Conservation (phyloP, 2,797 vertebrate species). For the Australoheros facetus region DNA sequence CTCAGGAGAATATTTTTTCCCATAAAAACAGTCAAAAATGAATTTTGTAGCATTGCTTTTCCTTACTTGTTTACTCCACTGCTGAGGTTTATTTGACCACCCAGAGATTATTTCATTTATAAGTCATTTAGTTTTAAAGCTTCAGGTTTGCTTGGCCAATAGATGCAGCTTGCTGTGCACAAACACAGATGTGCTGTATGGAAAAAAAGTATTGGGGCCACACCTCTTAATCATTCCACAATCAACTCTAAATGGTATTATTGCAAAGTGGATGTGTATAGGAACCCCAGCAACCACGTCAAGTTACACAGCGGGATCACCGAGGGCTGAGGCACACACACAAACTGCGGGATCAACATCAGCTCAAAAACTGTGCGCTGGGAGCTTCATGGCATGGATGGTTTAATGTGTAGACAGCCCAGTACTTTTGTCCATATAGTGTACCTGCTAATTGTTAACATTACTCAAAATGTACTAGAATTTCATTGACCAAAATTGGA, state of each 20-base stretch:
- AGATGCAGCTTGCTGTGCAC: too few species aligned
- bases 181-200: too few species aligned
- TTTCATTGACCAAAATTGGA: rapidly evolving
- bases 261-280: too few species aligned
- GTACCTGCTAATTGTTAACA: neutral
- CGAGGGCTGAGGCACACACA: too few species aligned
- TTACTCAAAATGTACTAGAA: neutral
- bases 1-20: neutral
- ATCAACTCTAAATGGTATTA: too few species aligned
- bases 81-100: neutral
- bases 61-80: neutral
- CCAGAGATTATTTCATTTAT: too few species aligned
- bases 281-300: too few species aligned
- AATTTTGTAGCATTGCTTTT: neutral
- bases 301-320: too few species aligned
- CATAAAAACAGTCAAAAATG: neutral
- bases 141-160: neutral
- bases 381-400: neutral
- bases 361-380: neutral
- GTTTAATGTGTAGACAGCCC: neutral
- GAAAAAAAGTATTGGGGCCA: too few species aligned
- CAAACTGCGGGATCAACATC: rapidly evolving
- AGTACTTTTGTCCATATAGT: neutral
- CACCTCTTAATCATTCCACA: too few species aligned
- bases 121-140: neutral